Conservation (phyloP, 2,113 vertebrate species). For the Aix galericulata region DNA sequence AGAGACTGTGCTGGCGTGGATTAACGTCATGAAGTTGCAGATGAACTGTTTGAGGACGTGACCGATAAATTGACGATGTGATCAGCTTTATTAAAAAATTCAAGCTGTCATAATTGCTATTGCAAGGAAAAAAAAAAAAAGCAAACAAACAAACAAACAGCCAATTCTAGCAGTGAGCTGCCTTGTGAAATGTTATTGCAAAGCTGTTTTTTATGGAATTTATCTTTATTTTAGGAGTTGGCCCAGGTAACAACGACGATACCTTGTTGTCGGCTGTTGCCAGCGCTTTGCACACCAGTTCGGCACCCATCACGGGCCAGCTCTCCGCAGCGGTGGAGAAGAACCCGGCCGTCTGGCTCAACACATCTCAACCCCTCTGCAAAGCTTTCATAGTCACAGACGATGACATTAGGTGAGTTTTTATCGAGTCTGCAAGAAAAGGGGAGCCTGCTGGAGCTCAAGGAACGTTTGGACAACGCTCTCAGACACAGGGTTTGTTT, state of each 20-base stretch:
- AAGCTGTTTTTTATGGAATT: neutral
- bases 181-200: neutral
- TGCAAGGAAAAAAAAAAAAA: neutral
- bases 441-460: too few species aligned
- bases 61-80: neutral
- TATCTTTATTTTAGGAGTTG: constrained; percentile 77
- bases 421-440: neutral
- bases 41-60: neutral
- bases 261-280: constrained; percentile 90
- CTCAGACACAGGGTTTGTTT: too few species aligned
- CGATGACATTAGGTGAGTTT: constrained; percentile 87
- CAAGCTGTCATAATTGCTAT: neutral
- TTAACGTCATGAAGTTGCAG: neutral
- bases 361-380: constrained; percentile 89
- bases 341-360: constrained; percentile 92
- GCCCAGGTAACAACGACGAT: constrained; percentile 85
- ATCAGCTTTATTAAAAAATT: neutral
- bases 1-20: neutral
- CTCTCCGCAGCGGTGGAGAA: constrained; percentile 88
- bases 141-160: too few species aligned
- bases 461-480: too few species aligned
- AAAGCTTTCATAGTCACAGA: constrained; percentile 91
- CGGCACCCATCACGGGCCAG: constrained; percentile 88
- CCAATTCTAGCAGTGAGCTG: neutral
- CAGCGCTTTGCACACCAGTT: constrained; percentile 92